phyloP scores from a whole-genome alignment of 2,113 vertebrate genomes.

The Acrocephalus arundinaceus region DNA sequence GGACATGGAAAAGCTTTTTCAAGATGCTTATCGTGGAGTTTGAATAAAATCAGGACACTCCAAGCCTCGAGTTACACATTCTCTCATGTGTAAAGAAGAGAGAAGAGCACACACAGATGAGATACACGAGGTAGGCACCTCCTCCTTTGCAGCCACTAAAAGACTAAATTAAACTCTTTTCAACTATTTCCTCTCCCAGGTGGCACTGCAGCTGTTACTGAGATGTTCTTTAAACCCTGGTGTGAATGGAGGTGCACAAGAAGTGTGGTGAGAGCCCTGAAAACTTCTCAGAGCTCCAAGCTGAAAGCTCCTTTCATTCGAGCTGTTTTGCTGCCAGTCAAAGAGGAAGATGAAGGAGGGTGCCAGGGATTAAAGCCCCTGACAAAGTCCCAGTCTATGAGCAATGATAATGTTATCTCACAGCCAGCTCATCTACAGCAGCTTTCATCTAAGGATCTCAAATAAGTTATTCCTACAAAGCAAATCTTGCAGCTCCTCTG shows the following conservation, averaged over 20 bases:
- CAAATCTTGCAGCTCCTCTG: background rate
- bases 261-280: background rate
- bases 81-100: background rate
- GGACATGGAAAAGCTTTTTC: background rate
- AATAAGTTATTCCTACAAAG: conserved; percentile 8
- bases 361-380: conserved; percentile 6
- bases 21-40: background rate
- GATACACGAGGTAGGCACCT: background rate
- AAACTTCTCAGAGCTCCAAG: background rate
- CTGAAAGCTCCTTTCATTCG: background rate
- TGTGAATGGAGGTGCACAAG: background rate
- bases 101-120: background rate
- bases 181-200: background rate
- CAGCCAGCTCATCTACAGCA: background rate
- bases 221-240: background rate
- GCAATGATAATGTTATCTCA: background rate
- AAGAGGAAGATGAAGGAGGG: background rate
- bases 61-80: accelerated
- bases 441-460: conserved; percentile 37
- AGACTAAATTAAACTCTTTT: background rate
- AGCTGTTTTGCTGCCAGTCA: background rate
- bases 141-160: background rate
- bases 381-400: background rate
- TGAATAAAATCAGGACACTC: background rate
- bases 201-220: background rate